Evolutionary conservation across 1,140 invertebrate species (phyloP).

Genomic region (Schlechtendalia chinensis): DNA sequence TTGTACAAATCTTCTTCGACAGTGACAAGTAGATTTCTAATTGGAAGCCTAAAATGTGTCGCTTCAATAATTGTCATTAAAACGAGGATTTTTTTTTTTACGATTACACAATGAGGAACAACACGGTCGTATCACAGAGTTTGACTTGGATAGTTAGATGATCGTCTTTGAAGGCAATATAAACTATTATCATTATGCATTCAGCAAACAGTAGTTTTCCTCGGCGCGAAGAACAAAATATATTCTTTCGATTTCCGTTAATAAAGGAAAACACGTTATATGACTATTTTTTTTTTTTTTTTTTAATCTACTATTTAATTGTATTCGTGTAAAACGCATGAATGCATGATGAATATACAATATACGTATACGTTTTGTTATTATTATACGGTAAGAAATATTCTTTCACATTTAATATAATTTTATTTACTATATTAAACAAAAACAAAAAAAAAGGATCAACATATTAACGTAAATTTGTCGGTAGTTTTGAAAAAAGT

Average conservation of each 20-base stretch:
- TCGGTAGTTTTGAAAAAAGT: too few species aligned
- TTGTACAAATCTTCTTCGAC: slow-evolving; percentile 4
- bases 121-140: neutral
- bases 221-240: neutral
- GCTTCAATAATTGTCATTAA: slow-evolving; percentile 21
- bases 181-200: neutral
- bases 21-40: slow-evolving; percentile 32
- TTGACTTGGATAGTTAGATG: neutral
- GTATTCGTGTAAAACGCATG: too few species aligned
- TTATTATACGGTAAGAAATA: too few species aligned
- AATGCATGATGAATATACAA: too few species aligned
- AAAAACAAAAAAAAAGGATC: too few species aligned
- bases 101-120: slow-evolving; percentile 39
- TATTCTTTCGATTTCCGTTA: neutral
- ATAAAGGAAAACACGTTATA: neutral
- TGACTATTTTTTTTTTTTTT: too few species aligned
- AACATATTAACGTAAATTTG: too few species aligned
- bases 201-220: neutral
- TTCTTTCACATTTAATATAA: too few species aligned
- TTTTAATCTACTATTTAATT: neutral
- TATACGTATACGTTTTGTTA: too few species aligned
- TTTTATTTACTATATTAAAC: too few species aligned
- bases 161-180: slow-evolving; percentile 6
- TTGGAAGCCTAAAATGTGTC: slow-evolving; percentile 11
- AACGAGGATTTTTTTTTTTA: slow-evolving; percentile 35